phyloP scores from a whole-genome alignment of 2,888 invertebrate species.

The Caprella mutica region DNA sequence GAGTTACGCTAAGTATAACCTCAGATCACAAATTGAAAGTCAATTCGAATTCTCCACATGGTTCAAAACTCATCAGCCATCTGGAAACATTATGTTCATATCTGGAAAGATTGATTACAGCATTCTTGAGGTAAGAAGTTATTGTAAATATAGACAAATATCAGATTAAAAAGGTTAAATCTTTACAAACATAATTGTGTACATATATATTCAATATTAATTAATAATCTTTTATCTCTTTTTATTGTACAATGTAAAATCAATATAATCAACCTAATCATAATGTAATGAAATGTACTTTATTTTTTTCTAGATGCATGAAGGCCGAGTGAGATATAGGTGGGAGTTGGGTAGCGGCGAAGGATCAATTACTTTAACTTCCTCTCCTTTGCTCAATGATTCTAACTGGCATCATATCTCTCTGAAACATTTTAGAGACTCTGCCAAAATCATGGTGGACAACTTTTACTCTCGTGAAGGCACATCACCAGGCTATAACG shows the following conservation, averaged over 20 bases:
- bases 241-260: no score
- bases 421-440: conserved; percentile 68
- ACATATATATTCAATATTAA: no score
- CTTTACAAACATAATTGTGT: no score
- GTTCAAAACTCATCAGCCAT: conserved; percentile 69
- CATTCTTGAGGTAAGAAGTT: conserved; percentile 59
- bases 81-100: conserved; percentile 74
- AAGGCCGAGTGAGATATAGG: conserved; percentile 75
- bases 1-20: conserved; percentile 64
- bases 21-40: conserved; percentile 47
- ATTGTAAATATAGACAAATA: no score
- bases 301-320: conserved; percentile 46
- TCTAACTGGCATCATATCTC: conserved; percentile 68
- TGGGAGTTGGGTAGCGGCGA: conserved; percentile 88
- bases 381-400: conserved; percentile 64
- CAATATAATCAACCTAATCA: no score
- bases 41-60: conserved; percentile 54
- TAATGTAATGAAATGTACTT: not conserved
- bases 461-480: conserved; percentile 40
- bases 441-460: conserved; percentile 59
- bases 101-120: conserved; percentile 81
- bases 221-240: no score
- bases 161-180: no score
- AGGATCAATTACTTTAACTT: conserved; percentile 63
- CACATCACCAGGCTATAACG: conserved; percentile 64